Evolutionary conservation across 2,113 vertebrate species (phyloP), one percentile per base, ranked within the genome.

Genomic region (Delphinus delphis): DNA sequence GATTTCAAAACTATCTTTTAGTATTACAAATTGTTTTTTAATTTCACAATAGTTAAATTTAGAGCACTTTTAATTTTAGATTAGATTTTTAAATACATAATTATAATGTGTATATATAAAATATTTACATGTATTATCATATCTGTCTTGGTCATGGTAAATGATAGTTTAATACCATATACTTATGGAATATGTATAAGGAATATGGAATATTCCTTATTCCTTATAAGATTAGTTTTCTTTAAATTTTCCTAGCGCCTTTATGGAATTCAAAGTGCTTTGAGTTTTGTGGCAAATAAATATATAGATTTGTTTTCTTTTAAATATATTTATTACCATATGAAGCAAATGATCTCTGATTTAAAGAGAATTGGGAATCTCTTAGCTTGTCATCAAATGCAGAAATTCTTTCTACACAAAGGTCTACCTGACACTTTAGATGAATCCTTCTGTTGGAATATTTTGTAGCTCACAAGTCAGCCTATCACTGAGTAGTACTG

Each of bases 251-350:
- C n/a, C 79, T 87, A 88, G 5, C 47, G 83, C 13, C 13, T 79
- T 88, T 74, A 82, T 47, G 21, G 12, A 87, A 88, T 47, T 76
- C 23, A 93, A 96, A 90, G 33, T 44, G 33, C 15, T 86, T 62
- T 82, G n/a, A 47, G 67, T 92, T 96, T 90, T 58, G 65, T 33
- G 12, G 28, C 79, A 90, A 84, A 76, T 63, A 80, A 33, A 94
- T 73, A 96, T 17, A 82, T 8, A 84, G 63, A 90, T 73, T 84
- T 80, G 1, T 58, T 58, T 76, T 31, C 25, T 90, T 95, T 36
- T 36, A 68, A 68, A 87, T 28, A 36, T n/a, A 41, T 73, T 71
- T 82, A 82, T 85, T 90, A 58, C 8, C 21, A 33, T 26, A 55
- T 62, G 79, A 83, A 53, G 36, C n/a, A 94, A 92, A 87, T 36